These are phyloP conservation scores for Apocrypta bakeri DNA, from an alignment of 1,140 invertebrate species.

Conservation along the genomic window DNA sequence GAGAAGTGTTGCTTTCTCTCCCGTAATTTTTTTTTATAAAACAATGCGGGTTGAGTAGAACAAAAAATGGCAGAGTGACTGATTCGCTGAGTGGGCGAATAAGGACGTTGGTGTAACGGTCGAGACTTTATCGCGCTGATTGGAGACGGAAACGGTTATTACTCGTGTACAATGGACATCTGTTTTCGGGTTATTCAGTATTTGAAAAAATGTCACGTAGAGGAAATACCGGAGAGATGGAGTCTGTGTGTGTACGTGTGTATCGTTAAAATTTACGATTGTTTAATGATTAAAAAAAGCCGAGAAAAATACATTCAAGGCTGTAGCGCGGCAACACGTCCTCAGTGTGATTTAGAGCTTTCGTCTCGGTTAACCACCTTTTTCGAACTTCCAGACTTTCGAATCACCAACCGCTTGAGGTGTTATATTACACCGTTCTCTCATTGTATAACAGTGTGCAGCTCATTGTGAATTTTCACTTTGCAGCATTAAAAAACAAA, in stretches of 20 bases:
- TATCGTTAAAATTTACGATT: constrained; percentile 26
- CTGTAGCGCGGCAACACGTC: constrained; percentile 16
- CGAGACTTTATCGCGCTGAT: background rate
- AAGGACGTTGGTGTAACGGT: too few relatives aligned
- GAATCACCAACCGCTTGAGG: constrained; percentile 14
- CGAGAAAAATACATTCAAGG: constrained; percentile 29
- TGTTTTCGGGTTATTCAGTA: background rate
- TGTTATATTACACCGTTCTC: constrained; percentile 26
- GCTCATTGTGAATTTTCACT: constrained; percentile 9
- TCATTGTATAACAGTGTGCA: background rate
- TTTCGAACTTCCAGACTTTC: constrained; percentile 45
- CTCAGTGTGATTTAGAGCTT: constrained; percentile 26
- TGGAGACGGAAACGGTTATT: too few relatives aligned
- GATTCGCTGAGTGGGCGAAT: too few relatives aligned
- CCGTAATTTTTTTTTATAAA: background rate
- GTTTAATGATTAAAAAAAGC: constrained; percentile 25
- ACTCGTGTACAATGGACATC: too few relatives aligned
- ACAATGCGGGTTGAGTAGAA: too few relatives aligned
- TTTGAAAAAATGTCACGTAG: constrained; percentile 33
- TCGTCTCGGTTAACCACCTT: constrained; percentile 24
- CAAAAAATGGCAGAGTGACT: too few relatives aligned
- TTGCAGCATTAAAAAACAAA: background rate
- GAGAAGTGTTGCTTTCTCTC: background rate
- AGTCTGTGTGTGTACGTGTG: too few relatives aligned
- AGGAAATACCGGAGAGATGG: constrained; percentile 23